Percentiles rank a stretch among this genome's conserved stretches.
Evolutionary conservation across 2,888 invertebrate species (phyloP).

Genomic region (Cataglyphis rosenhaueri): DNA sequence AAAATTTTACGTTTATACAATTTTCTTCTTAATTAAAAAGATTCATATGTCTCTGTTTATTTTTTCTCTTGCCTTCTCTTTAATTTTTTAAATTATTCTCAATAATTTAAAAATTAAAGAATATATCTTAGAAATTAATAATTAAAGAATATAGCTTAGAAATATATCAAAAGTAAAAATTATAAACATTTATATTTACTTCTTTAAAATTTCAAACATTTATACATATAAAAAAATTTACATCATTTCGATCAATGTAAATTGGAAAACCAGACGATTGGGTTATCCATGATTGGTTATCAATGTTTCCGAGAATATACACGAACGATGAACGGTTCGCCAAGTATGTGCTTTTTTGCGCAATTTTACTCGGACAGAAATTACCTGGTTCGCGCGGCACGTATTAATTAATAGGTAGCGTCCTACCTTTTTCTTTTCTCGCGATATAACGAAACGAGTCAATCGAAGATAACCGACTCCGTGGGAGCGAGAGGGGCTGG

Average conservation of each 20-base stretch:
- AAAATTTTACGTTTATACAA: not conserved
- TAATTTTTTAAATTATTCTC: not conserved
- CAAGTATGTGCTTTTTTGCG: not conserved
- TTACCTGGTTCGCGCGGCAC: slow-evolving; percentile 20
- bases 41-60: not conserved
- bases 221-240: not conserved
- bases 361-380: slow-evolving; percentile 31
- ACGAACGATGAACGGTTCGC: not conserved
- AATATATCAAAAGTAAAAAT: not conserved
- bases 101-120: not conserved
- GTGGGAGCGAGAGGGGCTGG: not conserved
- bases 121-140: not conserved
- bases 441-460: slow-evolving; percentile 27
- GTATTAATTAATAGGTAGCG: slow-evolving; percentile 49
- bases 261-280: not conserved
- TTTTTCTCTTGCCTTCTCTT: not conserved
- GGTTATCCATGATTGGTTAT: not conserved
- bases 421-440: not conserved
- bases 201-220: not conserved
- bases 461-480: slow-evolving; percentile 31
- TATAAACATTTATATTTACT: not conserved
- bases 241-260: not conserved
- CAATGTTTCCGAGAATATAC: not conserved
- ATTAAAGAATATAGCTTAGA: not conserved
- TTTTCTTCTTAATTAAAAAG: not conserved